Evolutionary conservation across 2,113 vertebrate species (phyloP).

Genomic region (Strix aluco): DNA sequence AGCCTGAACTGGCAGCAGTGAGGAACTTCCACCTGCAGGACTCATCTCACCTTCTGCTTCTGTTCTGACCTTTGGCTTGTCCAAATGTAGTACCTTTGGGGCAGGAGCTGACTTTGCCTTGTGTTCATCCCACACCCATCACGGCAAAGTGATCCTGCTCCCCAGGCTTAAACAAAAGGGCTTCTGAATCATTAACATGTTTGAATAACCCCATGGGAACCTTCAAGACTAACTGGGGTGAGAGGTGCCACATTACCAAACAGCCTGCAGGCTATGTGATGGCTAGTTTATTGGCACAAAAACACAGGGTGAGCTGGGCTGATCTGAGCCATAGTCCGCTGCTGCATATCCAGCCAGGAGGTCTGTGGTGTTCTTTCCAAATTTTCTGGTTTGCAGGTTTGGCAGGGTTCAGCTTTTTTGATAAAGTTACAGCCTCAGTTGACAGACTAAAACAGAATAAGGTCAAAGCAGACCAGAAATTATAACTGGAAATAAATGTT

Average conservation of each 20-base stretch:
- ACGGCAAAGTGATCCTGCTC: not conserved
- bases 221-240: not conserved
- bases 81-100: not conserved
- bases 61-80: not conserved
- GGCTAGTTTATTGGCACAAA: not conserved
- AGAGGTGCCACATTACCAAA: not conserved
- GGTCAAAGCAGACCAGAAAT: not conserved
- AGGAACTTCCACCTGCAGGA: not conserved
- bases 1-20: not conserved
- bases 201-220: not conserved
- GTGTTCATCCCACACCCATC: not conserved
- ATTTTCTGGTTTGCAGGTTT: not conserved
- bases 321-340: not conserved
- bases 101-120: not conserved
- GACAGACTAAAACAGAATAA: not conserved
- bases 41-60: not conserved
- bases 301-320: not conserved
- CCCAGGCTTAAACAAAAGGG: not conserved
- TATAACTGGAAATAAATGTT: not conserved
- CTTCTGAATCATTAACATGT: not conserved
- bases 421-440: not conserved
- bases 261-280: not conserved
- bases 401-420: not conserved
- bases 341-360: not conserved
- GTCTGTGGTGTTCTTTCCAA: not conserved